Evolutionary conservation across 2,888 invertebrate species (phyloP), one percentile per base, ranked within the genome.

Genomic region (Trichacis sp.): DNA sequence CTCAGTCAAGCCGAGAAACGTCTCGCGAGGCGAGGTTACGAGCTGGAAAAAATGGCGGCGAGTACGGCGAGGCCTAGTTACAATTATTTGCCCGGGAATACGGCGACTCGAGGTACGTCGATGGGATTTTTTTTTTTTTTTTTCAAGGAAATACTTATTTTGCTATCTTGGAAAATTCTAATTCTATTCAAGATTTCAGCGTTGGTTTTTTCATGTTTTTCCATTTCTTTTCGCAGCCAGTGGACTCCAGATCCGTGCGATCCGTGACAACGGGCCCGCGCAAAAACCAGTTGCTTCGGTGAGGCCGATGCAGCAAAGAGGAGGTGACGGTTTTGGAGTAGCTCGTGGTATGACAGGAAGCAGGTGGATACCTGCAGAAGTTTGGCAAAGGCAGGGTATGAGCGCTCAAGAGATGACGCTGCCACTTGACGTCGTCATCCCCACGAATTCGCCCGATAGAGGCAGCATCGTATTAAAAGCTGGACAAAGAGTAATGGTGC

Each of bases 391-490:
- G 40, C 96, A 97, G 85, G 97, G 97, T 65, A 96, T 97, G 91
- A 94, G 94, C 15, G 95, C 96, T 17, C 95, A 96, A 85, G 96
- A 96, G 86, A 95, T 97, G 92, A 95, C 95, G 5, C 87, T 97
- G 67, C 96, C 96, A 2, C 87, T 94, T 88, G 95, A 95, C 85
- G 96, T 96, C 30, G 95, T 96, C 9, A 96, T 96, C 79, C 95
- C 95, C 2, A 96, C 95, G 0, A 95, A 95, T 82, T 93, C 95
- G 11, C 92, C 93, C 0, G 95, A 95, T 73, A 93, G 94, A 79
- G 92, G 94, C 5, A 94, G 94, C 73, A 96, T 96, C 64, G 93
- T 94, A 12, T 87, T 98, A 50, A 95, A 96, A 80, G 95, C 97
- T 0, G 97, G 97, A 0, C 96, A 97, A 82, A 91, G 95, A 73